Evolutionary conservation across 2,113 vertebrate genomes (phyloP).

Genomic region (Callospermophilus lateralis): DNA sequence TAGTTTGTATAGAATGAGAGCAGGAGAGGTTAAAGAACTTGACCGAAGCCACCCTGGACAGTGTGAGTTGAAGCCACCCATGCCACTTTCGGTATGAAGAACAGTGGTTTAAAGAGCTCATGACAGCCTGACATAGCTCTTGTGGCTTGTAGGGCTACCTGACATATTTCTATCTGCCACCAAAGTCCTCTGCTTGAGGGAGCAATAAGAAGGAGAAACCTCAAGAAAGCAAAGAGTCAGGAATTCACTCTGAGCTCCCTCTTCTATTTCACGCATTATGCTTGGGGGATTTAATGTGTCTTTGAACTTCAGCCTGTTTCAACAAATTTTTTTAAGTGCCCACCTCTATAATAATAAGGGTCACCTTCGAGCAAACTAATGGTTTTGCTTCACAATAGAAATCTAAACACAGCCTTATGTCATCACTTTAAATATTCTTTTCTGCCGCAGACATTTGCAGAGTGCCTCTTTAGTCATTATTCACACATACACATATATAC

Average conservation of each 20-base stretch:
- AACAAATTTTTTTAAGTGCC: background rate
- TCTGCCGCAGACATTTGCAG: conserved; percentile 72
- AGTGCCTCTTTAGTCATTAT: conserved; percentile 79
- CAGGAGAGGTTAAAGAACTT: background rate
- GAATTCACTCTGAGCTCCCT: background rate
- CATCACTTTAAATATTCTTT: conserved; percentile 63
- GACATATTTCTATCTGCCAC: background rate
- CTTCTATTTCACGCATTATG: background rate
- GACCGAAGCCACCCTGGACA: background rate
- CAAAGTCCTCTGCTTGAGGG: background rate
- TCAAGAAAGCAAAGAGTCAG: background rate
- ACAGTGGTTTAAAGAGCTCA: background rate
- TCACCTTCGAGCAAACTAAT: conserved; percentile 46
- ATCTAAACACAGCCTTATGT: conserved; percentile 68
- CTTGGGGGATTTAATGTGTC: background rate
- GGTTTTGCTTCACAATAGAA: conserved; percentile 65
- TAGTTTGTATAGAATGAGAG: background rate
- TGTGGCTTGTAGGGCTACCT: background rate
- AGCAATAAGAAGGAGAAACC: background rate
- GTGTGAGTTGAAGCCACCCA: background rate
- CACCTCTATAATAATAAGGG: background rate
- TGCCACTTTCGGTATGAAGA: background rate
- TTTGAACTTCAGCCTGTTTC: conserved; percentile 20
- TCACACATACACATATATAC: conserved; percentile 81
- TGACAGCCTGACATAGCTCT: background rate